phyloP scores from a whole-genome alignment of 2,888 invertebrate species.

The Platerodrilus igneus region DNA sequence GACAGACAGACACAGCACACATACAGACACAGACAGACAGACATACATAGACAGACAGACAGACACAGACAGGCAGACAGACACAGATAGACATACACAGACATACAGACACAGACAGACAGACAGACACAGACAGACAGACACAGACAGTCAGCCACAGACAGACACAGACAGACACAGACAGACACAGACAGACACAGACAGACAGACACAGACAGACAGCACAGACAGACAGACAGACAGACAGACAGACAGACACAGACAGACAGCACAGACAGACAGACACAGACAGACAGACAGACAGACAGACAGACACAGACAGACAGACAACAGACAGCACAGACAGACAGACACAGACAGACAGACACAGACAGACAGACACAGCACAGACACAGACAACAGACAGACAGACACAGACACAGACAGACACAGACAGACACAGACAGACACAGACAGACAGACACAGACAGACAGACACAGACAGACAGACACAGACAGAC shows the following conservation, averaged over 20 bases:
- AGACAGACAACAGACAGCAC: constrained; percentile 1
- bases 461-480: constrained; percentile 7
- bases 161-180: background rate
- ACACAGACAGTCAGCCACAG: background rate
- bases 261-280: constrained; percentile 5
- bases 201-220: background rate
- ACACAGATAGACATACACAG: constrained; percentile 1
- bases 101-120: background rate
- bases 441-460: constrained; percentile 4
- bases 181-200: background rate
- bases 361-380: constrained; percentile 7
- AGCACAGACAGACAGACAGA: constrained; percentile 8
- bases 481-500: constrained; percentile 4
- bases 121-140: background rate
- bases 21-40: constrained; percentile 2
- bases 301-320: constrained; percentile 4
- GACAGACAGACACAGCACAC: background rate
- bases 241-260: constrained; percentile 4
- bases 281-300: constrained; percentile 6
- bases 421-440: constrained; percentile 2
- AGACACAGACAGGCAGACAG: background rate
- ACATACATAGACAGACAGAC: constrained; percentile 1
- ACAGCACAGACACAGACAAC: constrained; percentile 2
- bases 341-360: constrained; percentile 3
- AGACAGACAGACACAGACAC: constrained; percentile 3